Evolutionary conservation across 2,888 invertebrate species (phyloP), one percentile per base, ranked within the genome.

Genomic region (Notodonta ziczac): DNA sequence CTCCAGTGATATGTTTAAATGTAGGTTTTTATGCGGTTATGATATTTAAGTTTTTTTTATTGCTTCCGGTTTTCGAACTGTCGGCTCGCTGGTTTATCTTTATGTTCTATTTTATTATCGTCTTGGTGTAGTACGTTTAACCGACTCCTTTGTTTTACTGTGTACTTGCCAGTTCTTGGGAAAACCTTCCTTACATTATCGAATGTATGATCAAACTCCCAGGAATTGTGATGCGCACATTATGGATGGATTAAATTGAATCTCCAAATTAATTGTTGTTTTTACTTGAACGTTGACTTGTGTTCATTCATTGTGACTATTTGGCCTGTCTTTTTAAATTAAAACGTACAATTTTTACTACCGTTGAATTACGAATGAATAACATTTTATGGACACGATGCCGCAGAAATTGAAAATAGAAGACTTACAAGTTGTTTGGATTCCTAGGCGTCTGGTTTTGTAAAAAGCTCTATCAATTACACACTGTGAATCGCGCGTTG

Each of bases 41-140:
- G 60, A 69, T 73, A 67, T 64, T 58, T 63, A 70, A 40, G 56
- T 73, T 60, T 67, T 65, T 69, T 76, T 78, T 77, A 79, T 70
- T 66, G 67, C 73, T 75, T 80, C 81, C 81, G 76, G 72, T 78
- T 73, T 76, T 69, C 66, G 62, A 65, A 62, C 60, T 52, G 69
- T 59, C 44, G 61, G 40, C 58, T 62, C 67, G 59, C 62, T 56
- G 56, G 67, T 66, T 72, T 70, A 80, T 78, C 73, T 76, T 78
- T 72, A 74, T 70, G 72, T 69, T 70, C 69, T 60, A 67, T 80
- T 78, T 80, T 74, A 76, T 74, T 74, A 64, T 75, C 72, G 70
- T 73, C 69, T 76, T 76, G 67, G 69, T 68, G 59, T 62, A 57
- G 55, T 53, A 56, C 56, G 58, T 59, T 58, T 55, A n/a, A n/a